phyloP scores from a whole-genome alignment of 2,113 vertebrate genomes.

The Taurulus bubalis region DNA sequence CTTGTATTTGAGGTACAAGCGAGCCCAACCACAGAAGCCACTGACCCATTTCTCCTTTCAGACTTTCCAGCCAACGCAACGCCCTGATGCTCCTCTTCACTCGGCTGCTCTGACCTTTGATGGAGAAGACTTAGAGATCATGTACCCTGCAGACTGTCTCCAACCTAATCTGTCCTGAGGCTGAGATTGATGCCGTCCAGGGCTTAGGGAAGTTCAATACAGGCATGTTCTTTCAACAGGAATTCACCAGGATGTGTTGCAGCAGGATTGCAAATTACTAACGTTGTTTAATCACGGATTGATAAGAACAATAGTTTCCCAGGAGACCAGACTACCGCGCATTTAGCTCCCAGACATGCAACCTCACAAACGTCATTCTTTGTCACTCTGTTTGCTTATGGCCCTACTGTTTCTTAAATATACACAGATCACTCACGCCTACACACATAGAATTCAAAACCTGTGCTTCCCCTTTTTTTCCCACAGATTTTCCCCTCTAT shows the following conservation, averaged over 20 bases:
- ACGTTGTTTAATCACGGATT: conserved; percentile 76
- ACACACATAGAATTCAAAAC: conserved; percentile 44
- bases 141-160: conserved; percentile 56
- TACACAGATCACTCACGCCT: conserved; percentile 59
- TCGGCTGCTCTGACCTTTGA: conserved; percentile 63
- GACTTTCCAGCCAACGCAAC: conserved; percentile 45
- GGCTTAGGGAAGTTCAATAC: conserved; percentile 51
- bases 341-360: conserved; percentile 64
- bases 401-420: conserved; percentile 64
- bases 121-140: conserved; percentile 56
- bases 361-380: conserved; percentile 58
- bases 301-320: conserved; percentile 74
- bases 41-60: conserved; percentile 51
- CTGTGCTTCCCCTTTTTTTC: conserved; percentile 7
- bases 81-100: conserved; percentile 40
- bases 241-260: conserved; percentile 66
- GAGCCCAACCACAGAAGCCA: conserved; percentile 43
- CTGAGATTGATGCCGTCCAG: conserved; percentile 58
- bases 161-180: conserved; percentile 58
- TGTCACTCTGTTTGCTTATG: conserved; percentile 70
- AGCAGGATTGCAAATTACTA: conserved; percentile 66
- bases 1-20: conserved; percentile 36
- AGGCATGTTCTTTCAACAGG: conserved; percentile 50
- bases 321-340: conserved; percentile 64
- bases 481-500: conserved; percentile 1